Base-by-base conservation (phyloP, 2,113 vertebrate genomes). In the Phoenicopterus ruber region DNA sequence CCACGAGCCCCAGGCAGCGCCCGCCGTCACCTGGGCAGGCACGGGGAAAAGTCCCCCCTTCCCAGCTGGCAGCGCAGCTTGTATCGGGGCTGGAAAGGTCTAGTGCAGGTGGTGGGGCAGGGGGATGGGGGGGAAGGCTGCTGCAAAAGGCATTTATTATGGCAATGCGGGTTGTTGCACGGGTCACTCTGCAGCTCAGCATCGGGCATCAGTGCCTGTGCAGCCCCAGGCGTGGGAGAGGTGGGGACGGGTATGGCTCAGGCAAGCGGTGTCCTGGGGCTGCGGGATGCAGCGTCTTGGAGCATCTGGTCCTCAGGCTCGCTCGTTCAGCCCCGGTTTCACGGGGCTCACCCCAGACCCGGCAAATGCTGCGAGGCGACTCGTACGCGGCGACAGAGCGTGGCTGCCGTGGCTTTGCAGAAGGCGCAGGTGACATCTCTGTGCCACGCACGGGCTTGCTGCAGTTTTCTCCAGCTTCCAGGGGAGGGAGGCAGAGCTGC, bases 401-500 rank as follows among this genome's bases (percentile, higher is more conserved):
- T 8, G 54, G 70, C 36, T 34, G 55, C 57, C 4, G 38, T 1
- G 25, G 21, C 1, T 12, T 6, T 24, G 70, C 62, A 3, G 24
- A 17, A 46, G 29, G 46, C 11, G 0, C 59, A 20, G 79, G 90
- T 88, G 82, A 65, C 86, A 90, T 42, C 88, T 40, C 31, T 4
- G 71, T 52, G 77, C 81, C 52, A 1, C 3, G 9, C 71, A 5
- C 3, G 16, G 78, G 11, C 86, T 57, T 6, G 49, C 70, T 96
- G 96, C 93, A 97, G 82, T 95, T 92, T 96, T 47, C 67, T 32
- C 44, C 94, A 87, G 82, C 88, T 44, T 97, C 97, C 96, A 96
- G 96, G 83, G 96, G 94, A 97, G 94, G 94, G 96, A 97, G 89
- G n/a, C 93, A 72, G 94, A 97, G 96, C 79, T 87, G 94, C 92